Percentiles rank a stretch among this genome's conserved stretches.
These are phyloP conservation scores for Esperia sulphurella DNA, from an alignment of 2,888 invertebrate species.

Conservation along the genomic window DNA sequence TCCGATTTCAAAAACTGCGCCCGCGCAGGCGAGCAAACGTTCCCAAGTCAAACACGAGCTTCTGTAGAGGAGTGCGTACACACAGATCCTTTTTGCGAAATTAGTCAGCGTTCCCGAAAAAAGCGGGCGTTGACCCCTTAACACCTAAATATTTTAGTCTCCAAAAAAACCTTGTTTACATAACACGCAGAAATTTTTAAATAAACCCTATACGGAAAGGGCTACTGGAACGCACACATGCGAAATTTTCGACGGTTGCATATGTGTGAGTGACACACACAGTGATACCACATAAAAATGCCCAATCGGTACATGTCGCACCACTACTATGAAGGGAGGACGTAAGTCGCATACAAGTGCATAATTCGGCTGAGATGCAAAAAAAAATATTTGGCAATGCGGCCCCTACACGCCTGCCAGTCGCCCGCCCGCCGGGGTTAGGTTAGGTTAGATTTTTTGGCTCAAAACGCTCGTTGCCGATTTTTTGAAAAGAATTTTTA, in stretches of 20 bases:
- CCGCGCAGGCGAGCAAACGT: conserved; percentile 8
- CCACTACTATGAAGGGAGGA: conserved; percentile 77
- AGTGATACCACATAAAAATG: conserved; percentile 64
- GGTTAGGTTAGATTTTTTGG: conserved; percentile 80
- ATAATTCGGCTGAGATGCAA: conserved; percentile 80
- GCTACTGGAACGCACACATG: conserved; percentile 51
- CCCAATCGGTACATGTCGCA: conserved; percentile 75
- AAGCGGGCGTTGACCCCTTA: conserved; percentile 65
- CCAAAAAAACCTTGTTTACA: conserved; percentile 72
- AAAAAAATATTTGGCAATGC: conserved; percentile 80
- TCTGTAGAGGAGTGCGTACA: conserved; percentile 37
- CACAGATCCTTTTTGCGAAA: conserved; percentile 59
- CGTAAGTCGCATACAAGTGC: conserved; percentile 80
- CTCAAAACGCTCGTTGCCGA: conserved; percentile 75
- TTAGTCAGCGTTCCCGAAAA: conserved; percentile 78
- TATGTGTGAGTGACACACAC: conserved; percentile 69
- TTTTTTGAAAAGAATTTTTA: conserved; percentile 68
- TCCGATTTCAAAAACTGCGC: conserved; percentile 14
- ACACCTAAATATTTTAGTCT: conserved; percentile 72
- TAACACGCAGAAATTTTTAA: conserved; percentile 71
- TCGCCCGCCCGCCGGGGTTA: conserved; percentile 78
- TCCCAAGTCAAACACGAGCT: conserved; percentile 37
- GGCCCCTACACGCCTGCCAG: conserved; percentile 78
- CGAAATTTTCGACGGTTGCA: conserved; percentile 55
- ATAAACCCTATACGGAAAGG: conserved; percentile 64